Percentiles rank a stretch among this genome's conserved stretches.
Conservation (phyloP, 2,888 invertebrate species). For the Ormyrus nitidulus region DNA sequence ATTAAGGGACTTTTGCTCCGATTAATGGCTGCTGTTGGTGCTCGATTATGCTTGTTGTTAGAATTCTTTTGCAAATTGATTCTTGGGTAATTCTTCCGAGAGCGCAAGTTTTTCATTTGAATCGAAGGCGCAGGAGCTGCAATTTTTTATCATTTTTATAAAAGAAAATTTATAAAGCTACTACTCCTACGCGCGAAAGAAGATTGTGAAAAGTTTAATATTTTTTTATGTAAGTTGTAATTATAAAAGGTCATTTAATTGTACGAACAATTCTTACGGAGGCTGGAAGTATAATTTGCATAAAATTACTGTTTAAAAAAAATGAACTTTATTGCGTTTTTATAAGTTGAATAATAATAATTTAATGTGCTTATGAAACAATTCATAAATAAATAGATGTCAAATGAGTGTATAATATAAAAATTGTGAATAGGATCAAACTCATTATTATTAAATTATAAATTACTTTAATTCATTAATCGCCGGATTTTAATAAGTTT, state of each 20-base stretch:
- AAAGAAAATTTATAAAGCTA: too few relatives aligned
- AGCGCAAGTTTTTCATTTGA: too few relatives aligned
- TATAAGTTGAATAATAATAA: not conserved
- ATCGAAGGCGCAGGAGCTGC: too few relatives aligned
- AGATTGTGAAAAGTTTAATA: not conserved
- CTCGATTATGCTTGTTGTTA: too few relatives aligned
- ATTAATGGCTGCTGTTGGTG: too few relatives aligned
- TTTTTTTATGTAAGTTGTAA: not conserved
- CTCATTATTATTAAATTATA: too few relatives aligned
- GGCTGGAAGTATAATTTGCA: constrained; percentile 15
- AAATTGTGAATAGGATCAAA: not conserved
- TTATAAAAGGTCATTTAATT: constrained; percentile 21
- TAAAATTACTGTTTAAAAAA: not conserved
- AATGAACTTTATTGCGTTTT: not conserved
- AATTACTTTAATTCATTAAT: too few relatives aligned
- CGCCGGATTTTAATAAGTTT: too few relatives aligned
- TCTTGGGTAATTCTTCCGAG: too few relatives aligned
- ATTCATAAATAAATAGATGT: not conserved
- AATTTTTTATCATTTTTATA: too few relatives aligned
- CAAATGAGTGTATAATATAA: not conserved
- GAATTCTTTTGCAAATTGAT: too few relatives aligned
- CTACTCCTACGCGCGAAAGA: not conserved
- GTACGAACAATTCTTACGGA: constrained; percentile 7
- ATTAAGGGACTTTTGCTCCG: too few relatives aligned
- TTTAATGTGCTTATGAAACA: not conserved